A percentile compares a stretch with the other conserved stretches of the same genome.
Conservation (phyloP, 1,140 invertebrate species). For the Copidosoma floridanum region DNA sequence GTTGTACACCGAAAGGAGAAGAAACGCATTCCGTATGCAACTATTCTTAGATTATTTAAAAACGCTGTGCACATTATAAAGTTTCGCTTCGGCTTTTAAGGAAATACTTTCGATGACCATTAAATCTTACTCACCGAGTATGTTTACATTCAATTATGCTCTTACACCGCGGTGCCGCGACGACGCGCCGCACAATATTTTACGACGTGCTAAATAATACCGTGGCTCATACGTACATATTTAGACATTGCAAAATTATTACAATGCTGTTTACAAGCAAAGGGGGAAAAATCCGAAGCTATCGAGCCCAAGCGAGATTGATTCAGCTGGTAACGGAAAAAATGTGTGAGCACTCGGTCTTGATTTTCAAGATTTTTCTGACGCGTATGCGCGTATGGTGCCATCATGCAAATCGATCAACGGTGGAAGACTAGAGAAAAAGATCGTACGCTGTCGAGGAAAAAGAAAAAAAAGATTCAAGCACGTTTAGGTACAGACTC, state of each 20-base stretch:
- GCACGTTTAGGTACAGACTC: constrained; percentile 10
- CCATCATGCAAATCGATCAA: constrained; percentile 24
- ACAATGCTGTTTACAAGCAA: not conserved
- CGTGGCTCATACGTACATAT: not conserved
- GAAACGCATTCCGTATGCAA: too few species aligned
- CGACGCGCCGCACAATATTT: not conserved
- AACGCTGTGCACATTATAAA: not conserved
- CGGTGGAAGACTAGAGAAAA: not conserved
- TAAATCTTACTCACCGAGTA: too few species aligned
- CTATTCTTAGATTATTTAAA: constrained; percentile 17
- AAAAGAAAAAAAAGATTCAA: constrained; percentile 4
- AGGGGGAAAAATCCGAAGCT: not conserved
- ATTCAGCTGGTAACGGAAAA: too few species aligned
- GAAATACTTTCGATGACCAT: not conserved
- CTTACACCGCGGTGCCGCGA: not conserved
- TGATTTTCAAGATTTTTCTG: too few species aligned
- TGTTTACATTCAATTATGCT: too few species aligned
- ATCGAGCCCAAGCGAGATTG: not conserved
- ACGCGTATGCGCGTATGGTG: too few species aligned
- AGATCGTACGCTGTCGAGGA: not conserved
- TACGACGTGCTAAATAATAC: not conserved
- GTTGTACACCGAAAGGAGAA: too few species aligned
- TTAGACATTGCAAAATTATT: not conserved
- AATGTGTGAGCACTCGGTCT: too few species aligned
- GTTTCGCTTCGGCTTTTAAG: not conserved